These are phyloP conservation scores for Capromys pilorides DNA, from an alignment of 2,797 vertebrate species.

Conservation along the genomic window DNA sequence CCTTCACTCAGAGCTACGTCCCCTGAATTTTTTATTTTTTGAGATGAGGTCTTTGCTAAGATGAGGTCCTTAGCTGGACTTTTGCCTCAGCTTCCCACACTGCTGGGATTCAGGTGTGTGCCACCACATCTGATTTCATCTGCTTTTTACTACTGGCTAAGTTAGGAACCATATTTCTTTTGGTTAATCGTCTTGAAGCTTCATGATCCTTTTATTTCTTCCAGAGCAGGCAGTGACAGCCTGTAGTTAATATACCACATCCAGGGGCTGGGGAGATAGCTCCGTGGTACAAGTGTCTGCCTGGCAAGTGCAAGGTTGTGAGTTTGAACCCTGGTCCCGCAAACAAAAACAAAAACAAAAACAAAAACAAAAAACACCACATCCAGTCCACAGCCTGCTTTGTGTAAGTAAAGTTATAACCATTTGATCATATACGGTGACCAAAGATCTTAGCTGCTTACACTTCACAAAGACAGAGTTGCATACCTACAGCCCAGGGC, in stretches of 20 bases:
- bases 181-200: background rate
- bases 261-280: too few relatives aligned
- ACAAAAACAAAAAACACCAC: too few relatives aligned
- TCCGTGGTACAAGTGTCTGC: too few relatives aligned
- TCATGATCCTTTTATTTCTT: constrained; percentile 22
- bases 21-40: background rate
- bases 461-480: background rate
- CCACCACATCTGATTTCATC: background rate
- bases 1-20: background rate
- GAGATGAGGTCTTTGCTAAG: background rate
- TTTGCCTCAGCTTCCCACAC: background rate
- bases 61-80: background rate
- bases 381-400: background rate
- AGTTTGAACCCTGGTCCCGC: too few relatives aligned
- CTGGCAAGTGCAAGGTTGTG: too few relatives aligned
- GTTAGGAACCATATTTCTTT: background rate
- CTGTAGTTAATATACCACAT: background rate
- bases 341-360: too few relatives aligned
- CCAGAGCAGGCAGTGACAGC: background rate
- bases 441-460: background rate
- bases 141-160: too few relatives aligned
- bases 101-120: background rate
- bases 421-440: background rate
- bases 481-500: background rate
- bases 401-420: background rate